Evolutionary conservation across 2,113 vertebrate genomes (phyloP).

Genomic region (Malurus alboscapulatus): DNA sequence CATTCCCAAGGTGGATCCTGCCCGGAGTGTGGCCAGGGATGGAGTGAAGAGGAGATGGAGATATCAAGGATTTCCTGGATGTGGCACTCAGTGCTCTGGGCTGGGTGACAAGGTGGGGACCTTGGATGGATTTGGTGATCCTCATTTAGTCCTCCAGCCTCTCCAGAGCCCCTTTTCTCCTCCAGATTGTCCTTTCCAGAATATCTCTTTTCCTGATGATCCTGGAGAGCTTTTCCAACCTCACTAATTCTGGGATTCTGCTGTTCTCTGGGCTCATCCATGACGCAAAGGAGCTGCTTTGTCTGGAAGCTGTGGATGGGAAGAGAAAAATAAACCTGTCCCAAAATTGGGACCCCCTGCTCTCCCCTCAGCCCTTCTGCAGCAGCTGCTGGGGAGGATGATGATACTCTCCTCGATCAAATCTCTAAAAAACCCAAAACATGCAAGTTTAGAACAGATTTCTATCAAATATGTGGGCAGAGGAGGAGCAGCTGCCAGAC

Average conservation of each 20-base stretch:
- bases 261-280: neutral
- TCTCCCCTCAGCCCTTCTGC: neutral
- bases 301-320: neutral
- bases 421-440: neutral
- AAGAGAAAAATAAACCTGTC: neutral
- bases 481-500: neutral
- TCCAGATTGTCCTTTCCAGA: no score
- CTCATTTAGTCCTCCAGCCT: no score
- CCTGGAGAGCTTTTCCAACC: neutral
- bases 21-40: neutral
- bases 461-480: neutral
- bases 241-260: neutral
- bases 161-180: no score
- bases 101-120: neutral
- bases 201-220: neutral
- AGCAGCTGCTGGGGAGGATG: neutral
- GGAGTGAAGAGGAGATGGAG: neutral
- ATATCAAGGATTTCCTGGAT: neutral
- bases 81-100: neutral
- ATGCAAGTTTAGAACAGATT: neutral
- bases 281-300: neutral
- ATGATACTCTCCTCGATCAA: neutral
- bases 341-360: neutral
- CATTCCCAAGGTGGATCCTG: neutral
- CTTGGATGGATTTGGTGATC: neutral